A percentile compares a stretch with the other conserved stretches of the same genome.
Conservation (phyloP, 2,888 invertebrate species). For the Cantharis nigra region DNA sequence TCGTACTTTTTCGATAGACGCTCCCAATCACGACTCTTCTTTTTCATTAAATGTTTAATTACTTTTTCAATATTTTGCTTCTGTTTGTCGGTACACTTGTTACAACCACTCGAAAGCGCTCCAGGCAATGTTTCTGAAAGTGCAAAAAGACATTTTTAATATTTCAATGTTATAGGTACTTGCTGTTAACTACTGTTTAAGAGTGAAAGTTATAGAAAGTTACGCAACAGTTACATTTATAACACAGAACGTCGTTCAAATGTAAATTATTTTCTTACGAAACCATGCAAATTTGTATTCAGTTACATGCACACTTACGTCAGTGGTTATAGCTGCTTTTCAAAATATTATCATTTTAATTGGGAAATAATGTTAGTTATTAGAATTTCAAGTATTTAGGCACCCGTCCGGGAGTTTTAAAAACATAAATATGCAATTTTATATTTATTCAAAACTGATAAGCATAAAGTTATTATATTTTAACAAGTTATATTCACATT, state of each 20-base stretch:
- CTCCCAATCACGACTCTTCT: conserved; percentile 70
- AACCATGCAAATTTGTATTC: background rate
- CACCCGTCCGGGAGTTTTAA: background rate
- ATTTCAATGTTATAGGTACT: conserved; percentile 33
- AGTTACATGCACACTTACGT: background rate
- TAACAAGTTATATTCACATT: no score
- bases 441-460: no score
- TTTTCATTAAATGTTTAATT: conserved; percentile 66
- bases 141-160: conserved; percentile 28
- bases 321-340: background rate
- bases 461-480: no score
- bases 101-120: conserved; percentile 69
- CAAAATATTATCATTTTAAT: background rate
- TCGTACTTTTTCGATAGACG: conserved; percentile 70
- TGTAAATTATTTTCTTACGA: background rate
- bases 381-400: background rate
- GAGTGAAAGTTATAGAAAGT: conserved; percentile 7
- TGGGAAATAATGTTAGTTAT: background rate
- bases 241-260: background rate
- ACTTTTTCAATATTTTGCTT: conserved; percentile 70
- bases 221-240: background rate
- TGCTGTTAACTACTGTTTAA: background rate
- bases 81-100: conserved; percentile 70
- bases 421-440: background rate
- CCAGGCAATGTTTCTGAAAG: conserved; percentile 71